phyloP scores from a whole-genome alignment of 2,797 vertebrate species.

The Sebastes kiyomatsui region DNA sequence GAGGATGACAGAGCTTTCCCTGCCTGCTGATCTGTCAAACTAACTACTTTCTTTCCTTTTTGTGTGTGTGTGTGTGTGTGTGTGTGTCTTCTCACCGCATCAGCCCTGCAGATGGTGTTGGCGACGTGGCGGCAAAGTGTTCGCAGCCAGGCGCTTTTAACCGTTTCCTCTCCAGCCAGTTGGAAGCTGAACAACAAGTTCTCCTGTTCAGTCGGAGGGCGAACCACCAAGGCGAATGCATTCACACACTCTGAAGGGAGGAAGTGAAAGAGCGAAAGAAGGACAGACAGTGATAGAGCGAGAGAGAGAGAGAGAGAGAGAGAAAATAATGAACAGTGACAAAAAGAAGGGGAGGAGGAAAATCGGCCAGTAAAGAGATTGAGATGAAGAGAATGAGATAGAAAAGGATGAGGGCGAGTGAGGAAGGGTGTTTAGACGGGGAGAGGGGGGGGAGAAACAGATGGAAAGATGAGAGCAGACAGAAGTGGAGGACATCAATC shows the following conservation, averaged over 20 bases:
- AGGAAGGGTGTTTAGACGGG: background rate
- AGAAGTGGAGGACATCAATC: constrained; percentile 13
- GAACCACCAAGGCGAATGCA: constrained; percentile 94
- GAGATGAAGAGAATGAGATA: background rate
- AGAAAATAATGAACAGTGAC: background rate
- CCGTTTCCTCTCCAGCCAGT: constrained; percentile 89
- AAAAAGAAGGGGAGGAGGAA: background rate
- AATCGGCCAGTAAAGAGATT: background rate
- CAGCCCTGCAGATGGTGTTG: constrained; percentile 97
- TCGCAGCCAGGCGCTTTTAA: constrained; percentile 91
- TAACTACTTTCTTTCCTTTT: background rate
- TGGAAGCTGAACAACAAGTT: constrained; percentile 97
- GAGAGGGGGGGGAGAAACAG: background rate
- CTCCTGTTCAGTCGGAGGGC: constrained; percentile 93
- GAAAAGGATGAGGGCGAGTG: background rate
- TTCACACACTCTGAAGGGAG: constrained; percentile 90
- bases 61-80: background rate
- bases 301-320: background rate
- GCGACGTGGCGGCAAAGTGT: constrained; percentile 94
- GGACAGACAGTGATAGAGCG: background rate
- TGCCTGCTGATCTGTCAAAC: background rate
- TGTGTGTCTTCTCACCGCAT: constrained; percentile 86
- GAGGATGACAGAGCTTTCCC: background rate
- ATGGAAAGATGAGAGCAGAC: constrained; percentile 17
- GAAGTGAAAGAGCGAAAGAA: background rate